Conservation (phyloP, 2,113 vertebrate genomes). For the Percina caprodes region DNA sequence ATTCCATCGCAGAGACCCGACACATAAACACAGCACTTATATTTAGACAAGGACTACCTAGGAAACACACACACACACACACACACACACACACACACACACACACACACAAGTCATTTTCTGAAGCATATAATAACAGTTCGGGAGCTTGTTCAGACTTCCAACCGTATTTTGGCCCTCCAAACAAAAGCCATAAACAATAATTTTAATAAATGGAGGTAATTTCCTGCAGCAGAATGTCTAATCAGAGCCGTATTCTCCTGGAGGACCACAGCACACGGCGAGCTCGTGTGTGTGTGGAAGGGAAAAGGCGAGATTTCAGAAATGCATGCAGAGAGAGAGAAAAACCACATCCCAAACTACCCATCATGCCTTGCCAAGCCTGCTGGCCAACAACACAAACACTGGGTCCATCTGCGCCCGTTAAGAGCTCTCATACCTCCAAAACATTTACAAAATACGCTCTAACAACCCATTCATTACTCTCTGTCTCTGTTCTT, state of each 20-base stretch:
- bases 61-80: conserved; percentile 51
- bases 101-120: conserved; percentile 65
- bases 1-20: conserved; percentile 52
- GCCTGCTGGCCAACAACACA: conserved; percentile 67
- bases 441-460: conserved; percentile 78
- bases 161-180: conserved; percentile 80
- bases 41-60: conserved; percentile 73
- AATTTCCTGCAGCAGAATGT: conserved; percentile 83
- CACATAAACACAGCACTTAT: conserved; percentile 63
- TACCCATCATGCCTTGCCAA: conserved; percentile 72
- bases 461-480: conserved; percentile 67
- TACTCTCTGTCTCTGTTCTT: conserved; percentile 24
- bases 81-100: conserved; percentile 39
- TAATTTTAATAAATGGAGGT: conserved; percentile 87
- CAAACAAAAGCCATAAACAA: conserved; percentile 87
- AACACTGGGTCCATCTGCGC: conserved; percentile 68
- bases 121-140: conserved; percentile 86
- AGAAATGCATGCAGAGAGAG: conserved; percentile 33
- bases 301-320: conserved; percentile 17
- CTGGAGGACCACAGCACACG: conserved; percentile 69
- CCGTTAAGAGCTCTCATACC: conserved; percentile 67
- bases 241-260: conserved; percentile 84
- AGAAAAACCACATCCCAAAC: conserved; percentile 47
- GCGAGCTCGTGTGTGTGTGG: conserved; percentile 27
- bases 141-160: conserved; percentile 80